Percentiles rank a stretch among this genome's conserved stretches.
These are phyloP conservation scores for Hemithea aestivaria DNA, from an alignment of 2,888 invertebrate species.

Conservation along the genomic window DNA sequence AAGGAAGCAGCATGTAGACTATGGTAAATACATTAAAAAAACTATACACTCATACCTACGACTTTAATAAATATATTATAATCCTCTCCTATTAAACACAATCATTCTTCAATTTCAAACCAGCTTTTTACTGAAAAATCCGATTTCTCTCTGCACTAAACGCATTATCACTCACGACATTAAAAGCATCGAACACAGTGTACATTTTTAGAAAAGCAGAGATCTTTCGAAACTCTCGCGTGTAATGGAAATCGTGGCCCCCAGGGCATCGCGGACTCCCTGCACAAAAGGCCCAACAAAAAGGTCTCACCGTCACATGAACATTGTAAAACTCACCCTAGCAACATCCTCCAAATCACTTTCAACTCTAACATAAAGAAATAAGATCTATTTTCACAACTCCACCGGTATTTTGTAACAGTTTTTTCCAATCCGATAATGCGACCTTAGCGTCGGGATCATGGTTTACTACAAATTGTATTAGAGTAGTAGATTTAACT, in stretches of 20 bases:
- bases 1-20: no score
- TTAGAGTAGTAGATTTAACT: slow-evolving; percentile 77
- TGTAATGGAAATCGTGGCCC: slow-evolving; percentile 75
- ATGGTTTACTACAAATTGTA: slow-evolving; percentile 79
- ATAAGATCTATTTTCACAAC: slow-evolving; percentile 48
- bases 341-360: slow-evolving; percentile 46
- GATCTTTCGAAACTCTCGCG: slow-evolving; percentile 64
- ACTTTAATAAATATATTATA: no score
- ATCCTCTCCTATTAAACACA: no score
- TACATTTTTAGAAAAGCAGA: slow-evolving; percentile 57
- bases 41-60: no score
- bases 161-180: slow-evolving; percentile 12
- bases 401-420: slow-evolving; percentile 54
- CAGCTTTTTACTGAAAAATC: no score
- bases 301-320: slow-evolving; percentile 76
- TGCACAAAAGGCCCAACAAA: slow-evolving; percentile 75
- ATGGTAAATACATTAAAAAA: no score
- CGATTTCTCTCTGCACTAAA: slow-evolving; percentile 12
- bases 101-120: no score
- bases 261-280: slow-evolving; percentile 69
- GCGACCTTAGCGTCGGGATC: slow-evolving; percentile 76
- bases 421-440: slow-evolving; percentile 78
- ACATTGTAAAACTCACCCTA: slow-evolving; percentile 75
- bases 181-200: slow-evolving; percentile 37
- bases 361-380: slow-evolving; percentile 39